phyloP scores from a whole-genome alignment of 2,797 vertebrate genomes.

The Sardinella longiceps region DNA sequence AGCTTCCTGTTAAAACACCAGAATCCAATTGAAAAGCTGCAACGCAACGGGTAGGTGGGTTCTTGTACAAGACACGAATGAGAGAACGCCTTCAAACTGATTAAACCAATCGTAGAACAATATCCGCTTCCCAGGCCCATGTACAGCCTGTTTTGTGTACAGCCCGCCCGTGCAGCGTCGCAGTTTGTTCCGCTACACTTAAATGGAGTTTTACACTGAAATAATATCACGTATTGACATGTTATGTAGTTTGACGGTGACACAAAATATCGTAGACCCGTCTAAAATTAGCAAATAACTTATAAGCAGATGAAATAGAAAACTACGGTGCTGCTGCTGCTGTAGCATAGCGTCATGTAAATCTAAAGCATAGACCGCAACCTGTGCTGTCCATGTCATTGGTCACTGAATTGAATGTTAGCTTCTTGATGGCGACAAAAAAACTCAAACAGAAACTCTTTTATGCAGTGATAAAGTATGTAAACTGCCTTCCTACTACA shows the following conservation, averaged over 20 bases:
- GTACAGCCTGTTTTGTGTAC: too few species aligned
- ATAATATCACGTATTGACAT: neutral
- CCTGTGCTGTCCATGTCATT: conserved; percentile 8
- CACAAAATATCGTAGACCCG: neutral
- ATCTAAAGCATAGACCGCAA: neutral
- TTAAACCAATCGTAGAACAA: neutral
- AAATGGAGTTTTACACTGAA: neutral
- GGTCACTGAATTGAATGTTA: conserved; percentile 4
- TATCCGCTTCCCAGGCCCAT: neutral
- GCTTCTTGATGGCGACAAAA: neutral
- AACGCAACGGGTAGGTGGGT: neutral
- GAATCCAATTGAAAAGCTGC: neutral
- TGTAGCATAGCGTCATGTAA: neutral
- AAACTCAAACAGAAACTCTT: neutral
- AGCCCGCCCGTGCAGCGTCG: neutral
- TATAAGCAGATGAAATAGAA: neutral
- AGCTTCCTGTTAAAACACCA: neutral
- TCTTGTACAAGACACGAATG: neutral
- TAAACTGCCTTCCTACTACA: neutral
- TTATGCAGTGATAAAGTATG: neutral
- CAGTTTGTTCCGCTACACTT: conserved; percentile 5
- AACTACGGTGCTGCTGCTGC: neutral
- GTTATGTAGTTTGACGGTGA: neutral
- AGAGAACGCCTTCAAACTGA: neutral
- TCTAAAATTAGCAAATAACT: neutral